A percentile compares a stretch with the other conserved stretches of the same genome.
phyloP scores from a whole-genome alignment of 2,113 vertebrate genomes.

The Strix aluco region DNA sequence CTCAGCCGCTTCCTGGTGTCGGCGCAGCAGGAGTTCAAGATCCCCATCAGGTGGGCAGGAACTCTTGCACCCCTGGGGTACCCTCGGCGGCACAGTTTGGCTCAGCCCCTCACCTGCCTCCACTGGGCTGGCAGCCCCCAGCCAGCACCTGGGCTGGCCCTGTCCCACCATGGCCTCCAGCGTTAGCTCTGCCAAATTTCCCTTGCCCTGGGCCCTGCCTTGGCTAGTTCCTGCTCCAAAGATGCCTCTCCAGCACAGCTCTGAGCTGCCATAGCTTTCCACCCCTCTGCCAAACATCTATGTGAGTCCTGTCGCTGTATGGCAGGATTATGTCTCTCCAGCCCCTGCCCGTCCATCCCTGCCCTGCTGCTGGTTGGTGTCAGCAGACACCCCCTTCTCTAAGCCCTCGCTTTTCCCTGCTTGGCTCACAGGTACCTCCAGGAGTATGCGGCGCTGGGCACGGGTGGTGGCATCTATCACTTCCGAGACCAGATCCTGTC shows the following conservation, averaged over 20 bases:
- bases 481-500: constrained; percentile 98
- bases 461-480: constrained; percentile 96
- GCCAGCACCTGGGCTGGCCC: accelerated
- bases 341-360: neutral
- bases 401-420: neutral
- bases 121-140: neutral
- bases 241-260: neutral
- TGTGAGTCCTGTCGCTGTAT: accelerated
- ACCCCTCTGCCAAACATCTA: neutral
- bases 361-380: accelerated
- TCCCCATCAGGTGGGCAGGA: constrained; percentile 85
- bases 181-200: accelerated
- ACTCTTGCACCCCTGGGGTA: neutral
- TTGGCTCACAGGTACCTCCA: constrained; percentile 84
- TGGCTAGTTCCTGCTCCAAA: neutral
- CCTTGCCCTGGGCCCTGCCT: neutral
- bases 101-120: too few species aligned
- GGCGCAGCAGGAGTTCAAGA: constrained; percentile 92
- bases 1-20: constrained; percentile 86
- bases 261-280: neutral
- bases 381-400: neutral
- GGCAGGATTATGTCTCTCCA: neutral
- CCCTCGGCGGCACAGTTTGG: accelerated
- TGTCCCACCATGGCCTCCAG: accelerated
- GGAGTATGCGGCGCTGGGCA: constrained; percentile 93